phyloP scores from a whole-genome alignment of 2,888 invertebrate species.

The Molanna angustata region DNA sequence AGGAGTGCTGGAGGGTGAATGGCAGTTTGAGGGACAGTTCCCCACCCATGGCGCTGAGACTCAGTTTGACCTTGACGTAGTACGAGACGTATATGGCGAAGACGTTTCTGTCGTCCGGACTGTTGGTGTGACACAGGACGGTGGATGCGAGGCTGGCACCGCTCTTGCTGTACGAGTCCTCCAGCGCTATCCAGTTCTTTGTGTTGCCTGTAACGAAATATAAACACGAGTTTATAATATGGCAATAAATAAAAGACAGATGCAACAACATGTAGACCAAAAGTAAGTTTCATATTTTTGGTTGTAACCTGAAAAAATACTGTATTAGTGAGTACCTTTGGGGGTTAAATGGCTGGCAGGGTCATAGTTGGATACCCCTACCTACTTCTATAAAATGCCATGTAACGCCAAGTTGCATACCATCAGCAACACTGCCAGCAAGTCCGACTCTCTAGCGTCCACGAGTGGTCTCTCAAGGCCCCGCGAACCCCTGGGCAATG shows the following conservation, averaged over 20 bases:
- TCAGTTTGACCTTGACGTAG: slow-evolving; percentile 83
- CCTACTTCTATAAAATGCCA: no score
- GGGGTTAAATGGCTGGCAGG: no score
- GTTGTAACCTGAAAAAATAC: no score
- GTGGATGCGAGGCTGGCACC: slow-evolving; percentile 63
- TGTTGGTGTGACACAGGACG: slow-evolving; percentile 52
- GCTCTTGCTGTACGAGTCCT: slow-evolving; percentile 74
- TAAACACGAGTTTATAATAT: not conserved
- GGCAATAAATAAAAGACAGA: not conserved
- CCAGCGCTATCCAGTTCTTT: slow-evolving; percentile 90
- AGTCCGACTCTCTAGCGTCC: no score
- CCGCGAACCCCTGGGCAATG: no score
- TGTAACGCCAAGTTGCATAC: no score
- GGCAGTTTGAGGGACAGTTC: slow-evolving; percentile 77
- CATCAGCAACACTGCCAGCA: no score
- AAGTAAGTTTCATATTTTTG: not conserved
- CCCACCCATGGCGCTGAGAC: slow-evolving; percentile 78
- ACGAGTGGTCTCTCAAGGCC: no score
- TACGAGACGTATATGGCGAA: slow-evolving; percentile 91
- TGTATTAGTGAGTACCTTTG: no score
- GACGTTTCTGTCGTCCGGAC: slow-evolving; percentile 76
- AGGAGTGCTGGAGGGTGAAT: slow-evolving; percentile 74
- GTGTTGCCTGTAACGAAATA: slow-evolving; percentile 62
- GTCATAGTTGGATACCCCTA: no score
- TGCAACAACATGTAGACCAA: no score